A percentile compares a stretch with the other conserved stretches of the same genome.
phyloP scores from a whole-genome alignment of 2,797 vertebrate genomes.

The Protonibea diacanthus region DNA sequence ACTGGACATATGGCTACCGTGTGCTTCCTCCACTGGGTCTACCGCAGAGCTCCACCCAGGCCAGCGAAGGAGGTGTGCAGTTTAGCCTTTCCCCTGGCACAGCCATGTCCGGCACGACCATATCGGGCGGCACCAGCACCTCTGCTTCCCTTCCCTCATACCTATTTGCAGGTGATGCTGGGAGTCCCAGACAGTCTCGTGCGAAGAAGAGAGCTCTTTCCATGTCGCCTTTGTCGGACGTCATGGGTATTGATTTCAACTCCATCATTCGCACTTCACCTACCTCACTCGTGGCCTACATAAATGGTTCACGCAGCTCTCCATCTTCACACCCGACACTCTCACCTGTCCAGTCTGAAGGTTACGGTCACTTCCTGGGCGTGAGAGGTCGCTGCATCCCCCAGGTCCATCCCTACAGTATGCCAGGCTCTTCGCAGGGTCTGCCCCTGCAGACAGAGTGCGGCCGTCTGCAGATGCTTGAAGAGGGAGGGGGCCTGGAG shows the following conservation, averaged over 20 bases:
- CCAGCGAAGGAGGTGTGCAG: constrained; percentile 83
- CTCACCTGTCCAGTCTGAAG: constrained; percentile 90
- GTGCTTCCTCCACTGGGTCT: constrained; percentile 86
- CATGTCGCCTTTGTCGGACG: constrained; percentile 92
- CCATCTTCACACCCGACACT: constrained; percentile 84
- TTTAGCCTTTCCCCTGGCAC: constrained; percentile 83
- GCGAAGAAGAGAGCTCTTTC: constrained; percentile 93
- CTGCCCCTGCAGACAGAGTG: constrained; percentile 76
- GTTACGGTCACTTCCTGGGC: constrained; percentile 95
- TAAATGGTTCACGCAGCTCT: constrained; percentile 90
- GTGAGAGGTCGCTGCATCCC: constrained; percentile 93
- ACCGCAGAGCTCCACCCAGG: constrained; percentile 81
- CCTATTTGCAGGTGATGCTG: constrained; percentile 87
- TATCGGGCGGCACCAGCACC: constrained; percentile 85
- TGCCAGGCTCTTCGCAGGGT: constrained; percentile 71
- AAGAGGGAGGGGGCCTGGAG: constrained; percentile 84
- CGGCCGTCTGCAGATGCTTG: constrained; percentile 87
- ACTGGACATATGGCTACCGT: constrained; percentile 90
- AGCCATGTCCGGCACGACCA: constrained; percentile 84
- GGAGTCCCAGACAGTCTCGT: constrained; percentile 84
- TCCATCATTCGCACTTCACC: constrained; percentile 96
- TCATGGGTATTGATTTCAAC: constrained; percentile 93
- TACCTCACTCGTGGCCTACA: constrained; percentile 95
- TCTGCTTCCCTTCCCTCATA: constrained; percentile 90
- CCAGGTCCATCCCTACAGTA: constrained; percentile 71